These are phyloP conservation scores for Strigamia maritima DNA, from an alignment of 2,888 invertebrate species.

Conservation along the genomic window DNA sequence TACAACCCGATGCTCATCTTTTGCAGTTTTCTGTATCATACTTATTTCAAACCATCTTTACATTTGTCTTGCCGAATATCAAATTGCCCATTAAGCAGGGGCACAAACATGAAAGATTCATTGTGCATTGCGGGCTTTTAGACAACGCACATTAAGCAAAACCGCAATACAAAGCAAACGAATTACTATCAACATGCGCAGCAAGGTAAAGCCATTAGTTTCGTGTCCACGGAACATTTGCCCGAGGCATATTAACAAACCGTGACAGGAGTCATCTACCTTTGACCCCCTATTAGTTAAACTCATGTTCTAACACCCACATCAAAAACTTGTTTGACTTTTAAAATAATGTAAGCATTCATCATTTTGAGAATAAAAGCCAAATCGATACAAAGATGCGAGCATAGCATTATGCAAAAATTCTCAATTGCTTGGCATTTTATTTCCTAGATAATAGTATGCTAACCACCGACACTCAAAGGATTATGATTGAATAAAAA, in stretches of 20 bases:
- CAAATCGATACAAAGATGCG: no score
- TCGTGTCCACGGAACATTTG: not conserved
- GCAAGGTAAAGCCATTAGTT: slow-evolving; percentile 10
- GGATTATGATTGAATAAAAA: no score
- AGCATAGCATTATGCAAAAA: no score
- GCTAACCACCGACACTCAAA: no score
- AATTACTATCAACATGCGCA: not conserved
- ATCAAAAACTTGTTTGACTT: no score
- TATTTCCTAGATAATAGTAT: no score
- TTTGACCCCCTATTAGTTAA: not conserved
- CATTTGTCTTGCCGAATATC: not conserved
- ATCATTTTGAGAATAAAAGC: no score
- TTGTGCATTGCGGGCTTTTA: not conserved
- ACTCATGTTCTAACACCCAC: not conserved
- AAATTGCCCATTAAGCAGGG: not conserved
- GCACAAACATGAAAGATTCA: not conserved
- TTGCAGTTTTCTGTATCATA: not conserved
- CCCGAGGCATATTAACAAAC: not conserved
- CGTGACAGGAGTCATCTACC: not conserved
- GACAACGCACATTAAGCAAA: not conserved
- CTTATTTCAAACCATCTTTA: not conserved
- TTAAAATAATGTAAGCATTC: no score
- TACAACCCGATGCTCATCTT: not conserved
- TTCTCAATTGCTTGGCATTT: no score
- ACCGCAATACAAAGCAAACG: slow-evolving; percentile 10